A percentile compares a stretch with the other conserved stretches of the same genome.
Evolutionary conservation across 2,797 vertebrate species (phyloP).

Genomic region (Clamator glandarius): DNA sequence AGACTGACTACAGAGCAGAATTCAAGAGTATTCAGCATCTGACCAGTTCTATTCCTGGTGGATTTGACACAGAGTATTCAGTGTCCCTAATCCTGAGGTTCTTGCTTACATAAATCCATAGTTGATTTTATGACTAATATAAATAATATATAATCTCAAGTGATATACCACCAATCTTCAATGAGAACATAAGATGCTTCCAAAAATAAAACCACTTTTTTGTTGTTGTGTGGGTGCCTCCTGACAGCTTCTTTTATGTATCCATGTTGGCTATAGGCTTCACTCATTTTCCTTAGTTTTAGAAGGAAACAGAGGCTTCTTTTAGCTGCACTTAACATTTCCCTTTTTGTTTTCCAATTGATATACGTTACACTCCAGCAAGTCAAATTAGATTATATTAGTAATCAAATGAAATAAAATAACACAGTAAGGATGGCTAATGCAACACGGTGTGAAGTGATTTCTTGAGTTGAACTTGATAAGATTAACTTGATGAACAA

Average conservation of each 20-base stretch:
- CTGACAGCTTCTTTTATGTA: neutral
- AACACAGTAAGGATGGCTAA: neutral
- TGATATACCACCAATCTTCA: neutral
- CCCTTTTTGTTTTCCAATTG: neutral
- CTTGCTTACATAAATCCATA: neutral
- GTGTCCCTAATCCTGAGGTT: fast-evolving
- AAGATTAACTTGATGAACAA: neutral
- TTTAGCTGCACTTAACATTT: neutral
- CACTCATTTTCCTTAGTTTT: neutral
- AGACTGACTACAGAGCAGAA: neutral
- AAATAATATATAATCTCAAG: neutral
- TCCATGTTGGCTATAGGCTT: neutral
- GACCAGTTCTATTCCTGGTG: neutral
- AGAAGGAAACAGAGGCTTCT: neutral
- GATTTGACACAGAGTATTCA: fast-evolving
- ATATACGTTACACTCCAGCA: neutral
- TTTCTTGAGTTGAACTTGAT: neutral
- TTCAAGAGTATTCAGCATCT: neutral
- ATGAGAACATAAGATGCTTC: neutral
- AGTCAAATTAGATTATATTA: neutral
- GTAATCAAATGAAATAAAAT: neutral
- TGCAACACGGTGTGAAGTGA: neutral
- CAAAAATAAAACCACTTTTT: neutral
- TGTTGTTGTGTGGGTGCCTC: neutral
- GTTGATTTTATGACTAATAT: neutral